Evolutionary conservation across 1,140 invertebrate species (phyloP).

Genomic region (Planococcus citri): DNA sequence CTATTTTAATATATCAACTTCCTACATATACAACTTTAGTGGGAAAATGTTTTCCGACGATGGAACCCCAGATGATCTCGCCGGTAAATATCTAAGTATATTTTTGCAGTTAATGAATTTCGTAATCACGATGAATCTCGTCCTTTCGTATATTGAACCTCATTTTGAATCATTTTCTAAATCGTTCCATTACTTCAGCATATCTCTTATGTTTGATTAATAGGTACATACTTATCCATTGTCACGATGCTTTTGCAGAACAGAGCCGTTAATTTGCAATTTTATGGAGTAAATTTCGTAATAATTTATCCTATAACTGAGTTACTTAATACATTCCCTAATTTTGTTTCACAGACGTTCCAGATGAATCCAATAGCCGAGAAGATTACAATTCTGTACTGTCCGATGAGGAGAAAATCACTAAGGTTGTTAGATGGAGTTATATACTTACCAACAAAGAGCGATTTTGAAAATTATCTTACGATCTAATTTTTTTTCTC

Average conservation of each 20-base stretch:
- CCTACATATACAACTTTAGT: neutral
- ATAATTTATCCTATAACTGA: neutral
- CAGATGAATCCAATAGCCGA: conserved; percentile 41
- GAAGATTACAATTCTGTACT: conserved; percentile 36
- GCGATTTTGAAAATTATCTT: neutral
- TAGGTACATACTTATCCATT: too few species aligned
- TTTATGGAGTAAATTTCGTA: neutral
- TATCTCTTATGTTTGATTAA: too few species aligned
- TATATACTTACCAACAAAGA: neutral
- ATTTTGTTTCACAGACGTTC: conserved; percentile 40
- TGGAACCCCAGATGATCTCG: neutral
- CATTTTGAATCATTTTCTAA: too few species aligned
- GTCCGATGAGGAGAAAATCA: conserved; percentile 51
- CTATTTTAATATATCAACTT: too few species aligned
- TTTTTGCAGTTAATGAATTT: neutral
- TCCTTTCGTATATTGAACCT: neutral
- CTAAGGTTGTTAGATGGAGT: conserved; percentile 32
- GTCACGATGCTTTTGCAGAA: too few species aligned
- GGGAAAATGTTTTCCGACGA: neutral
- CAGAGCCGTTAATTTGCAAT: neutral
- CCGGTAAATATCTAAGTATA: conserved; percentile 8
- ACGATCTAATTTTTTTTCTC: neutral
- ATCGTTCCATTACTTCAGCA: too few species aligned
- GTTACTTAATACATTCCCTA: neutral
- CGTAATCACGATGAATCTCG: neutral